Evolutionary conservation across 2,113 vertebrate genomes (phyloP), one percentile per base, ranked within the genome.

Genomic region (Actenoides lindsayi): DNA sequence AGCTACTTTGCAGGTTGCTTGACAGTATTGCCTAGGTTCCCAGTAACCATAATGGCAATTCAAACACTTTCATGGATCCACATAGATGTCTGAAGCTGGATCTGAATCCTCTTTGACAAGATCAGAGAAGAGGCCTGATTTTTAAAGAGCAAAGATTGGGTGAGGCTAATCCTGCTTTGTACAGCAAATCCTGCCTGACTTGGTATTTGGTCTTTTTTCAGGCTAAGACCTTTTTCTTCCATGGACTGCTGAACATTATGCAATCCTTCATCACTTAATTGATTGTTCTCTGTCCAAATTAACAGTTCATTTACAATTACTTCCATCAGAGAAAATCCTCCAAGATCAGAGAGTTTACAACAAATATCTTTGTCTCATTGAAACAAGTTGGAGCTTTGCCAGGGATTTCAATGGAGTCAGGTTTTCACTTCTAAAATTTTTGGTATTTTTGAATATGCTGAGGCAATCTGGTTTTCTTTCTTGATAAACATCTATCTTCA

Each of bases 71-170:
- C 19, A 74, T 53, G 63, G 63, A 46, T 62, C 8, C 39, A 17
- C 0, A 1, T n/a, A 64, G n/a, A 6, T 42, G 13, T 30, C 13
- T 62, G 68, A 86, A 68, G 37, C 82, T 85, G 30, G 37, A 93
- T 39, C 17, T 56, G 62, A 57, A 30, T 56, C 21, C n/a, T 76
- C 1, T 68, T 30, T 0, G 0, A 33, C 21, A 77, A 83, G 18
- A 15, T 83, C 28, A 59, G 28, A 77, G 46, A 42, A 70, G 9
- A 33, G 27, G 2, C 5, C 16, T 33, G 18, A 42, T 23, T 59
- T 53, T 91, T 37, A 37, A 44, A 50, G 23, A 85, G 15, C 3
- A 62, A 67, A 62, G 5, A 2, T 24, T 60, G 48, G 10, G 9
- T 57, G 35, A 68, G 14, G 16, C 5, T 53, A 44, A 79, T 65